Evolutionary conservation across 1,140 invertebrate genomes (phyloP).

Genomic region (Mizuhopecten yessoensis): DNA sequence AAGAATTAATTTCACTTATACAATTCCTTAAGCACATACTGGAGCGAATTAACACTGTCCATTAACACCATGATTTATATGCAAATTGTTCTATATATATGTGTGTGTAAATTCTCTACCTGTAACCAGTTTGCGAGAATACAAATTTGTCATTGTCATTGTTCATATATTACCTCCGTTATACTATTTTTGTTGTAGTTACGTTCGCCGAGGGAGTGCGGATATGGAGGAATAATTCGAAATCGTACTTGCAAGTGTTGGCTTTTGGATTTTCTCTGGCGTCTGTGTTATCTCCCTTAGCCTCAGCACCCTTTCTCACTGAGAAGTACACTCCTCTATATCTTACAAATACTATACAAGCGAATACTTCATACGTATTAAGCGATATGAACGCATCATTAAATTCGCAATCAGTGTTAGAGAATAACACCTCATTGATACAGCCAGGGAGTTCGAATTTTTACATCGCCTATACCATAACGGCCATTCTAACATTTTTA

Average conservation of each 20-base stretch:
- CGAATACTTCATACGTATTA: not conserved
- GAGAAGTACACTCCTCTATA: not conserved
- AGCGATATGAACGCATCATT: not conserved
- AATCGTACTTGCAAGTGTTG: not conserved
- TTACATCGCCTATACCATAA: not conserved
- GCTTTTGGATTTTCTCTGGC: slow-evolving; percentile 3
- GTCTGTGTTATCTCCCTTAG: not conserved
- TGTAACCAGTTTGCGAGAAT: no score
- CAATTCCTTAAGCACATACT: no score
- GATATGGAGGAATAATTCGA: not conserved
- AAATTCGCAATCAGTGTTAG: not conserved
- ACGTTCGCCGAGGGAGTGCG: not conserved
- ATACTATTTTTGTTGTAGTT: not conserved
- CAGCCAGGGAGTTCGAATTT: not conserved
- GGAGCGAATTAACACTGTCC: no score
- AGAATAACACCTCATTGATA: not conserved
- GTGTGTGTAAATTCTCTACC: no score
- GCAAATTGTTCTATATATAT: no score
- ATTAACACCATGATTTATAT: no score
- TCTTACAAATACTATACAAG: not conserved
- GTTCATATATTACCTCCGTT: no score
- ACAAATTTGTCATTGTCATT: no score
- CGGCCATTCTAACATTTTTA: not conserved
- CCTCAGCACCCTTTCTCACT: not conserved
- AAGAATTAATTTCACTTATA: no score